These are phyloP conservation scores for Presbytis comata DNA, from an alignment of 2,797 vertebrate species.

Conservation along the genomic window DNA sequence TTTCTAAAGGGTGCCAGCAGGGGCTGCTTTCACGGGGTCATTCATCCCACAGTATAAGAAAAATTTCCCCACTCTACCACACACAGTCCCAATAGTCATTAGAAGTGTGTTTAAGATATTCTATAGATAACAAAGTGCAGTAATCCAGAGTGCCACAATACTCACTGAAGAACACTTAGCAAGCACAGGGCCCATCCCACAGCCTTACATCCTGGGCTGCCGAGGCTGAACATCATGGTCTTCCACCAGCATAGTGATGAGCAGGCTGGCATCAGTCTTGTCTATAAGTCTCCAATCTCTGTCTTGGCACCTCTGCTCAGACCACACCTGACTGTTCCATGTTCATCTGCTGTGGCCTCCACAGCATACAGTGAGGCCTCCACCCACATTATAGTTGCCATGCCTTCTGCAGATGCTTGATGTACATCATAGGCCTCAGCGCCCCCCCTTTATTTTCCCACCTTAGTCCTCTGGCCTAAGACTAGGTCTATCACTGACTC, in stretches of 20 bases:
- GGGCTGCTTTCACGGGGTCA: background rate
- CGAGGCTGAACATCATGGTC: background rate
- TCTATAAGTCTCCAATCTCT: background rate
- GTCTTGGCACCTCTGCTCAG: background rate
- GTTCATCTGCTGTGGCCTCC: background rate
- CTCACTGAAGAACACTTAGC: background rate
- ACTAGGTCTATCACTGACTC: background rate
- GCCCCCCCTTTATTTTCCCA: background rate
- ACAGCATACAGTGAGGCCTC: background rate
- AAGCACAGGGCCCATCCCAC: background rate
- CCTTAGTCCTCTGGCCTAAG: background rate
- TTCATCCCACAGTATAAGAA: background rate
- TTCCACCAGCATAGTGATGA: background rate
- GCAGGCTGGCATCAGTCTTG: background rate
- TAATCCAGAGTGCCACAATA: background rate
- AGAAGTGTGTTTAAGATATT: background rate
- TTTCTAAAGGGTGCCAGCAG: background rate
- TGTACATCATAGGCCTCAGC: background rate
- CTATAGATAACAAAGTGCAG: background rate
- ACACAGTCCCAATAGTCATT: background rate
- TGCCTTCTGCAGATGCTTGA: background rate
- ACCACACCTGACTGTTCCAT: background rate
- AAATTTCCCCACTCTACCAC: background rate
- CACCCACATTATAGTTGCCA: background rate
- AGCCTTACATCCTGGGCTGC: background rate